Evolutionary conservation across 2,797 vertebrate genomes (phyloP).

Genomic region (Anabacerthia variegaticeps): DNA sequence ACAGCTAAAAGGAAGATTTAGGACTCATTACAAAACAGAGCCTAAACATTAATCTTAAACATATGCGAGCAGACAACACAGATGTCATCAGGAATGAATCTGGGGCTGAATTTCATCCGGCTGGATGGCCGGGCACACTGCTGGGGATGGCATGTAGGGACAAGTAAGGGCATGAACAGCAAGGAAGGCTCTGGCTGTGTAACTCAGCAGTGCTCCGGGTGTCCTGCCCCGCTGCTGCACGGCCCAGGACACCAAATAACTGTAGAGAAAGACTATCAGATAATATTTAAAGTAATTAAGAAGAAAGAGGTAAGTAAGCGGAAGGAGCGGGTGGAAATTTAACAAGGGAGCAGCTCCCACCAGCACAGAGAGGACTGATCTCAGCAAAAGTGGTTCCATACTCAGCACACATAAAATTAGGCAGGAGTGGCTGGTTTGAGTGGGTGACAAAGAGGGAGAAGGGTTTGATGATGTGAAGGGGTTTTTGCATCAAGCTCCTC

Average conservation of each 20-base stretch:
- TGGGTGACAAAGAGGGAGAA: not conserved
- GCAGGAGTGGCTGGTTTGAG: not conserved
- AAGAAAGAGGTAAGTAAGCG: not conserved
- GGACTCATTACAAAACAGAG: not conserved
- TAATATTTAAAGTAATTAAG: not conserved
- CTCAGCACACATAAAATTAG: not conserved
- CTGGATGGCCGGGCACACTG: not conserved
- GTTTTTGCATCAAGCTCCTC: not conserved
- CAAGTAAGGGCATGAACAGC: not conserved
- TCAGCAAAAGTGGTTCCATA: not conserved
- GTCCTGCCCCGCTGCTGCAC: not conserved
- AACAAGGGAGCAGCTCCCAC: not conserved
- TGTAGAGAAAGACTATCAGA: not conserved
- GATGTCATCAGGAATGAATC: not conserved
- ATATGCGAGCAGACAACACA: not conserved
- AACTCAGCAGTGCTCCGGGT: not conserved
- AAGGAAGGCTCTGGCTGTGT: not conserved
- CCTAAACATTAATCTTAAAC: not conserved
- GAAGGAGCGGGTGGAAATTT: rapidly evolving
- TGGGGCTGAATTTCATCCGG: not conserved
- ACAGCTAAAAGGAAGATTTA: not conserved
- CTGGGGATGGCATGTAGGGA: not conserved
- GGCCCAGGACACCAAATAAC: not conserved
- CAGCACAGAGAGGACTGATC: rapidly evolving
- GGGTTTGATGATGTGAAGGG: not conserved